Evolutionary conservation across 30 jellyfish, hydroid and myxozoan species (phyloP).

Genomic region (Cassiopea andromeda): DNA sequence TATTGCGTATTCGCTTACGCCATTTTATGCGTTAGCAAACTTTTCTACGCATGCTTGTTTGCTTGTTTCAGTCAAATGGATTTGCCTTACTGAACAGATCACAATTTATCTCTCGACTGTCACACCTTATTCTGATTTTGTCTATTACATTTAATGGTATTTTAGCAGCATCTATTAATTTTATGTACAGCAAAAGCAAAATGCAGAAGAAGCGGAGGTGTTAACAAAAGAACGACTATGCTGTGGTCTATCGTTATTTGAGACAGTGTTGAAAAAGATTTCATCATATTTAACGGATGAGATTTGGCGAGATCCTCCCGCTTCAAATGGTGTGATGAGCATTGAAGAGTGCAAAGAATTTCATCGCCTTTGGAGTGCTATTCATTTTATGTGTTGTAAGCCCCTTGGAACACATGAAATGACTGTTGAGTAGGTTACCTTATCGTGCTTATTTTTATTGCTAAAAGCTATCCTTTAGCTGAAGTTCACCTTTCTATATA

Average conservation of each 20-base stretch:
- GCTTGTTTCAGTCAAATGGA: too few relatives aligned
- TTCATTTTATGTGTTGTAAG: conserved; percentile 94
- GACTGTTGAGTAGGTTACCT: conserved; percentile 93
- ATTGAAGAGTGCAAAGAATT: conserved; percentile 97
- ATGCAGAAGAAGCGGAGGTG: conserved; percentile 95
- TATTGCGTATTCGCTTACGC: too few relatives aligned
- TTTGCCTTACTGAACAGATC: too few relatives aligned
- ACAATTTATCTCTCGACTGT: too few relatives aligned
- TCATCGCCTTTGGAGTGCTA: conserved; percentile 99
- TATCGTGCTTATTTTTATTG: neutral
- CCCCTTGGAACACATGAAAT: conserved; percentile 96
- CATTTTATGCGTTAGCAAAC: too few relatives aligned
- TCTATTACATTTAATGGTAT: too few relatives aligned
- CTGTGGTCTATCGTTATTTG: conserved; percentile 96
- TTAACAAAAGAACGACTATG: conserved; percentile 94
- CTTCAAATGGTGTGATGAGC: conserved; percentile 98
- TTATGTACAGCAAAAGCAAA: conserved; percentile 85
- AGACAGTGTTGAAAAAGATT: conserved; percentile 85
- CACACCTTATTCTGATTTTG: too few relatives aligned
- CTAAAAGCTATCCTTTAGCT: too few relatives aligned
- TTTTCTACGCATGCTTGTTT: too few relatives aligned
- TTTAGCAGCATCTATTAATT: neutral
- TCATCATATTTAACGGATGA: conserved; percentile 87
- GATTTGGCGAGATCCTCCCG: conserved; percentile 97
- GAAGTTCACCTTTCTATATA: too few relatives aligned